Evolutionary conservation across 2,113 vertebrate genomes (phyloP).

Genomic region (Prunella fulvescens): DNA sequence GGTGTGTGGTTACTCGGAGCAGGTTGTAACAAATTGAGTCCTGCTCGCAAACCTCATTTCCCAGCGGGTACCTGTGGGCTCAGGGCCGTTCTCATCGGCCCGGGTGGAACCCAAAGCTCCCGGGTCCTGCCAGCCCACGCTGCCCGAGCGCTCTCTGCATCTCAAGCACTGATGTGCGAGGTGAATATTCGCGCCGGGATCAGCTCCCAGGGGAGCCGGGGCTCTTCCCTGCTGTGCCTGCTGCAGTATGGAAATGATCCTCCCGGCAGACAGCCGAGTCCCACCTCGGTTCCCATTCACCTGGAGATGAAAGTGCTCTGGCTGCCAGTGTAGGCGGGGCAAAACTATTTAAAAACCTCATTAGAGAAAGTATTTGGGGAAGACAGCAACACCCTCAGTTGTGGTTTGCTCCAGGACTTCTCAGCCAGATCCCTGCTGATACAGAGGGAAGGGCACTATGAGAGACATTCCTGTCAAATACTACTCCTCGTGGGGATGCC

Average conservation of each 20-base stretch:
- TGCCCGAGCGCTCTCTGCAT: not conserved
- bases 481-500: not conserved
- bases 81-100: rapidly evolving
- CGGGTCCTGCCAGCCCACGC: not conserved
- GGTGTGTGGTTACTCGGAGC: not conserved
- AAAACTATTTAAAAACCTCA: constrained; percentile 61
- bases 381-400: constrained; percentile 53
- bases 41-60: not conserved
- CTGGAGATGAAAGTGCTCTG: constrained; percentile 59
- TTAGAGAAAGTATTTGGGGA: constrained; percentile 65
- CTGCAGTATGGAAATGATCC: constrained; percentile 24
- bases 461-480: constrained; percentile 9
- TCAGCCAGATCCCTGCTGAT: constrained; percentile 53
- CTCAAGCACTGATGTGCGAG: rapidly evolving
- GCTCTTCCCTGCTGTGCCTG: not conserved
- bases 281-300: constrained; percentile 49
- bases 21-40: not conserved
- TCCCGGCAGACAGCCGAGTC: constrained; percentile 34
- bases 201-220: not conserved
- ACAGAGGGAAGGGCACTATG: constrained; percentile 37
- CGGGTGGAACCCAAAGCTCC: not conserved
- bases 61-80: not conserved
- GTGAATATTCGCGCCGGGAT: not conserved
- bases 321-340: constrained; percentile 44
- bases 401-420: constrained; percentile 55